Percentiles rank a stretch among this genome's conserved stretches.
These are phyloP conservation scores for Acheta domesticus DNA, from an alignment of 2,888 invertebrate genomes.

Conservation along the genomic window DNA sequence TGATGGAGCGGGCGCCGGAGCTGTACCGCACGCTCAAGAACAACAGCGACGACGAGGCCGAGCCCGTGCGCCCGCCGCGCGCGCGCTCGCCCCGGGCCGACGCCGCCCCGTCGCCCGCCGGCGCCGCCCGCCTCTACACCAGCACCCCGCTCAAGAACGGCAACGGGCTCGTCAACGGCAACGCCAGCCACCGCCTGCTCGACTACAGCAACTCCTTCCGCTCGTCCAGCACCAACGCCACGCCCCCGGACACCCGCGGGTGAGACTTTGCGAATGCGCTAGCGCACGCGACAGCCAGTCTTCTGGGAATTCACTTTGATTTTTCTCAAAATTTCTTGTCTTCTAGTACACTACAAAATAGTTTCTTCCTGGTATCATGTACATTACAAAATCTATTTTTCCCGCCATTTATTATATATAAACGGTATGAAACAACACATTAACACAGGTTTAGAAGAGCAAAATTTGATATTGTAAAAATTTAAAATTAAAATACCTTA, in stretches of 20 bases:
- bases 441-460: too few species aligned
- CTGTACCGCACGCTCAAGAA: slow-evolving; percentile 62
- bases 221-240: slow-evolving; percentile 33
- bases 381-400: too few species aligned
- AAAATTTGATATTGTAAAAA: too few species aligned
- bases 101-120: slow-evolving; percentile 30
- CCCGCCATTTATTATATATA: too few species aligned
- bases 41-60: slow-evolving; percentile 56
- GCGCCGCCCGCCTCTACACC: slow-evolving; percentile 31
- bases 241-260: slow-evolving; percentile 23
- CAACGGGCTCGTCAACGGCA: slow-evolving; percentile 33
- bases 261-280: too few species aligned
- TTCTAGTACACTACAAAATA: too few species aligned
- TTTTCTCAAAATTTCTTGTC: too few species aligned
- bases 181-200: slow-evolving; percentile 27
- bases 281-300: too few species aligned
- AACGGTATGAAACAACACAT: too few species aligned
- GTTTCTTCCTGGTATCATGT: too few species aligned
- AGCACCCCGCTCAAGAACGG: slow-evolving; percentile 44
- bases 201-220: slow-evolving; percentile 42
- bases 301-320: too few species aligned
- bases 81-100: slow-evolving; percentile 29
- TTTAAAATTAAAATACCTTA: too few species aligned
- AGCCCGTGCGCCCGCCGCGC: slow-evolving; percentile 20
- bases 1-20: slow-evolving; percentile 68